Percentiles rank a stretch among this genome's conserved stretches.
Evolutionary conservation across 2,888 invertebrate genomes (phyloP).

Genomic region (Ochlodes sylvanus): DNA sequence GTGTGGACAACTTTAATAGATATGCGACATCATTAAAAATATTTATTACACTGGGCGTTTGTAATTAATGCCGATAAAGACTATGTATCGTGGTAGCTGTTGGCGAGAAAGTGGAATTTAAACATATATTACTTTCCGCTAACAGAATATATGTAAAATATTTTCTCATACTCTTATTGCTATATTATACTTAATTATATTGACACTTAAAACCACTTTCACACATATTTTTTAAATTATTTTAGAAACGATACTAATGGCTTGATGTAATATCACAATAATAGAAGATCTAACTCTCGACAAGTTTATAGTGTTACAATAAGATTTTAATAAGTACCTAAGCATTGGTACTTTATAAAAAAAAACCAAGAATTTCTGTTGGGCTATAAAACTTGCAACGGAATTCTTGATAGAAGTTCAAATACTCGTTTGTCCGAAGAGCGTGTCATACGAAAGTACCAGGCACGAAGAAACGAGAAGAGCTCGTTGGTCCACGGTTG

Average conservation of each 20-base stretch:
- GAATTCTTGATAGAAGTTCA: background rate
- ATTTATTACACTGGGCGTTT: conserved; percentile 13
- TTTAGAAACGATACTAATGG: too few relatives aligned
- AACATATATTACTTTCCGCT: conserved; percentile 12
- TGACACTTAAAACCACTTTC: background rate
- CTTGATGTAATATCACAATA: too few relatives aligned
- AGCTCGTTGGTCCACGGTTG: conserved; percentile 45
- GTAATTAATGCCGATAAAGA: conserved; percentile 26
- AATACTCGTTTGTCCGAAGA: background rate
- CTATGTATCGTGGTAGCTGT: conserved; percentile 1
- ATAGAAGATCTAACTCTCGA: too few relatives aligned
- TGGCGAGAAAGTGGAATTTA: conserved; percentile 23
- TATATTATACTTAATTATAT: background rate
- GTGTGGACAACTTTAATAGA: conserved; percentile 32
- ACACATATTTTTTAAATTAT: background rate
- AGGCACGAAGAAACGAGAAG: conserved; percentile 20
- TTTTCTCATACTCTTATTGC: background rate
- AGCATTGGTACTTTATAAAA: too few relatives aligned
- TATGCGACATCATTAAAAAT: conserved; percentile 32
- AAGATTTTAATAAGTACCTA: too few relatives aligned
- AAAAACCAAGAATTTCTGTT: background rate
- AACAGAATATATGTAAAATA: background rate
- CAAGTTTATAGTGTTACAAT: too few relatives aligned
- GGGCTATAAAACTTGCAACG: background rate
- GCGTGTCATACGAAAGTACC: conserved; percentile 17